These are phyloP conservation scores for Caenorhabditis wallacei DNA, from an alignment of 2,888 invertebrate species.

Conservation along the genomic window DNA sequence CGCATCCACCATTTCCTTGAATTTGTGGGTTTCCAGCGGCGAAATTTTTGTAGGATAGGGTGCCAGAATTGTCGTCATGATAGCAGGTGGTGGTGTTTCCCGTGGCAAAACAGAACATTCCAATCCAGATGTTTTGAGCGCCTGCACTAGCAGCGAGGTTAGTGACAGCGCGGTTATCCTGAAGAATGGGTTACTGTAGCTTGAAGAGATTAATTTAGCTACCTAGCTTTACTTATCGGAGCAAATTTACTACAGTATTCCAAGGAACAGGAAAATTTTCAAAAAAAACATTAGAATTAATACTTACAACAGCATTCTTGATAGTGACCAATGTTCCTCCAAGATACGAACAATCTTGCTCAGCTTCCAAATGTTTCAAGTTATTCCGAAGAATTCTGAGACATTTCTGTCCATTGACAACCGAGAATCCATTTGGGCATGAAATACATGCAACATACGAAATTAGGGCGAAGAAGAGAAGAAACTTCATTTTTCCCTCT, in stretches of 20 bases:
- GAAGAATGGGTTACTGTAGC: not conserved
- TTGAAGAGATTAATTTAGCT: too few relatives aligned
- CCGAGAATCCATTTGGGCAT: constrained; percentile 10
- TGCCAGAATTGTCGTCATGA: constrained; percentile 29
- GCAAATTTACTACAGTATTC: too few relatives aligned
- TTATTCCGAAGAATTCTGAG: not conserved
- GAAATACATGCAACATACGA: not conserved
- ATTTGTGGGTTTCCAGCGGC: not conserved
- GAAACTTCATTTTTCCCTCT: not conserved
- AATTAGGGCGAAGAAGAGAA: not conserved
- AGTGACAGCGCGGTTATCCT: constrained; percentile 29
- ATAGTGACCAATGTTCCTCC: constrained; percentile 37
- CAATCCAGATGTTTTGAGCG: constrained; percentile 18
- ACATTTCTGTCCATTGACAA: constrained; percentile 18
- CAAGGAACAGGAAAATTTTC: too few relatives aligned
- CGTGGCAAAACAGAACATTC: constrained; percentile 19
- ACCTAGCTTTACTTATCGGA: too few relatives aligned
- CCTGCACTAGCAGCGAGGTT: constrained; percentile 6
- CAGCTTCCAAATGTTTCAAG: constrained; percentile 26
- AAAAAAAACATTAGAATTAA: not conserved
- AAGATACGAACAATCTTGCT: constrained; percentile 5
- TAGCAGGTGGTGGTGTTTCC: constrained; percentile 14
- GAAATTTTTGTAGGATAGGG: constrained; percentile 12
- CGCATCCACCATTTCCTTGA: constrained; percentile 16
- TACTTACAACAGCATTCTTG: constrained; percentile 25